phyloP scores from a whole-genome alignment of 1,140 invertebrate genomes.

The Polypedilum vanderplanki region DNA sequence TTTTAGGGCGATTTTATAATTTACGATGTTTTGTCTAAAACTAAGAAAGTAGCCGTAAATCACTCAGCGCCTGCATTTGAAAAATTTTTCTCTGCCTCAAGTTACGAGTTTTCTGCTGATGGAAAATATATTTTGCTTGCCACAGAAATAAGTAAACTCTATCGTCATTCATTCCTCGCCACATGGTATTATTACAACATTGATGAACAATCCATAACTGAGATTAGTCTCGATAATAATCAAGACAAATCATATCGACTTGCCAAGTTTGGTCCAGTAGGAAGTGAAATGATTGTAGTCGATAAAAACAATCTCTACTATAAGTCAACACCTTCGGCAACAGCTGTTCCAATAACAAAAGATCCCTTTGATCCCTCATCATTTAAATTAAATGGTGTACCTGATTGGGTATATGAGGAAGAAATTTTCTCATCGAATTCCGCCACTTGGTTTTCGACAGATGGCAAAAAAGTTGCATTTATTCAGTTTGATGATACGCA shows the following conservation, averaged over 20 bases:
- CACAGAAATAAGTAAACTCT: slow-evolving; percentile 37
- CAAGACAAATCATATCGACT: slow-evolving; percentile 34
- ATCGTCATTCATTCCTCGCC: slow-evolving; percentile 55
- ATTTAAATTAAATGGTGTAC: slow-evolving; percentile 61
- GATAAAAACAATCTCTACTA: slow-evolving; percentile 76
- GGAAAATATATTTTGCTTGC: background rate
- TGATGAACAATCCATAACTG: slow-evolving; percentile 44
- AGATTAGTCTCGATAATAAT: slow-evolving; percentile 35
- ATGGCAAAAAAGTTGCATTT: slow-evolving; percentile 71
- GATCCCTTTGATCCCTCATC: slow-evolving; percentile 46
- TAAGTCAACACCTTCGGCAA: slow-evolving; percentile 42
- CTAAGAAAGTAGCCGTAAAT: background rate
- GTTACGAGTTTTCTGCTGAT: slow-evolving; percentile 30
- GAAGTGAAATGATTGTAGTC: slow-evolving; percentile 63
- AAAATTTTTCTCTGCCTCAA: background rate
- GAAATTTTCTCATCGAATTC: slow-evolving; percentile 79
- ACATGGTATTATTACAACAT: slow-evolving; percentile 52
- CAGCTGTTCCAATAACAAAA: slow-evolving; percentile 51
- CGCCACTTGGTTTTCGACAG: slow-evolving; percentile 83
- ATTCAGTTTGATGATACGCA: slow-evolving; percentile 75
- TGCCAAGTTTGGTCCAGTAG: slow-evolving; percentile 42
- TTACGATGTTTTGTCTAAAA: background rate
- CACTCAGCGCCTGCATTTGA: background rate
- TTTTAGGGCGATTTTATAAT: slow-evolving; percentile 27
- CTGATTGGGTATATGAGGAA: slow-evolving; percentile 83